These are phyloP conservation scores for Chaetoderma sp. DNA, from an alignment of 2,888 invertebrate species.

Conservation along the genomic window DNA sequence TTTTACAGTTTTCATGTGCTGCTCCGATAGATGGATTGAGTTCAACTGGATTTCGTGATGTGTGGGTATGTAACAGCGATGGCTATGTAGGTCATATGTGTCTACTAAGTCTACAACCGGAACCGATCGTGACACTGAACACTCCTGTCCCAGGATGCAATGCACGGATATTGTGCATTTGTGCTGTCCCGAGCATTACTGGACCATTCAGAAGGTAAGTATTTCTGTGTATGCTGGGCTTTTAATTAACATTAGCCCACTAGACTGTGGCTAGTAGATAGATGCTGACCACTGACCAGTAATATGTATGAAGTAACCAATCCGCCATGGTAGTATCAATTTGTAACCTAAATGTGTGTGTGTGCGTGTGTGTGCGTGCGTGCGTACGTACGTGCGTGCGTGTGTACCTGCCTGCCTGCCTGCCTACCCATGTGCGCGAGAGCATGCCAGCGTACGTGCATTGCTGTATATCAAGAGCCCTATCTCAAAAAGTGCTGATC, in stretches of 20 bases:
- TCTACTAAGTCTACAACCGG: slow-evolving; percentile 88
- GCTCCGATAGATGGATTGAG: slow-evolving; percentile 65
- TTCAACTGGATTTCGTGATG: slow-evolving; percentile 74
- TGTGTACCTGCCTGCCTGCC: too few species aligned
- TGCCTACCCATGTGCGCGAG: too few species aligned
- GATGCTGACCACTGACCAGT: too few species aligned
- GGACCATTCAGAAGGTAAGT: slow-evolving; percentile 54
- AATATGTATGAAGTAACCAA: too few species aligned
- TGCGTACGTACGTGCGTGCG: too few species aligned
- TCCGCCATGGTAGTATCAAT: too few species aligned
- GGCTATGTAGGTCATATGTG: slow-evolving; percentile 97
- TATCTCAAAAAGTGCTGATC: too few species aligned
- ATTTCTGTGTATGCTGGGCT: not conserved
- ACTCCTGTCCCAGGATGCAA: slow-evolving; percentile 90
- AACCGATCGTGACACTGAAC: slow-evolving; percentile 94
- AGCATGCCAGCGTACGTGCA: too few species aligned
- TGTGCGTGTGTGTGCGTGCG: too few species aligned
- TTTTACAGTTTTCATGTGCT: slow-evolving; percentile 67
- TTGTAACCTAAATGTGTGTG: too few species aligned
- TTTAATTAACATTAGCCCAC: not conserved
- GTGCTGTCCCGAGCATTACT: slow-evolving; percentile 83
- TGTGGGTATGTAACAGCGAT: slow-evolving; percentile 98
- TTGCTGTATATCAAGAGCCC: too few species aligned
- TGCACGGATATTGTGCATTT: slow-evolving; percentile 91
- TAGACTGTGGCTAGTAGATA: too few species aligned